A percentile compares a stretch with the other conserved stretches of the same genome.
These are phyloP conservation scores for Sakesphorus luctuosus DNA, from an alignment of 2,113 vertebrate species.

Conservation along the genomic window DNA sequence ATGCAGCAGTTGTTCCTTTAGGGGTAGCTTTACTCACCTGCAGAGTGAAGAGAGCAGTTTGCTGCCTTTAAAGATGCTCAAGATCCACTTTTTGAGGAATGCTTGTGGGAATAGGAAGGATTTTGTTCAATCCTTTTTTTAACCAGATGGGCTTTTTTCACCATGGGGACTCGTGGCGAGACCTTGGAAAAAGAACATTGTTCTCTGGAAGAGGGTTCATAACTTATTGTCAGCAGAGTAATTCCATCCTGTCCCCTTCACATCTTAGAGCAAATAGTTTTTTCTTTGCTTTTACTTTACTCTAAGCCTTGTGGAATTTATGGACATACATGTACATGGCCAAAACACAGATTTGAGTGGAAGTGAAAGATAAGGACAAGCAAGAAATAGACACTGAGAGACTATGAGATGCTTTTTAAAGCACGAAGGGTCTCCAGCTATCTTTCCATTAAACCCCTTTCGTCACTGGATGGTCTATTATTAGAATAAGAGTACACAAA, in stretches of 20 bases:
- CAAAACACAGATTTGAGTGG: neutral
- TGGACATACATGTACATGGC: accelerated
- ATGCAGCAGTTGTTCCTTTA: neutral
- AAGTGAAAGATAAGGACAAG: neutral
- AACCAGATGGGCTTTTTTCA: neutral
- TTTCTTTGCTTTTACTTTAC: neutral
- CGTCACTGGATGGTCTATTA: neutral
- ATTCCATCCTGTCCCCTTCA: neutral
- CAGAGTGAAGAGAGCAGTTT: neutral
- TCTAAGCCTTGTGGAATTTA: neutral
- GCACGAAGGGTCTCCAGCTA: neutral
- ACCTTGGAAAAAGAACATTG: neutral
- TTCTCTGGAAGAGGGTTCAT: neutral
- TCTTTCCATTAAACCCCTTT: neutral
- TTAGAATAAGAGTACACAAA: neutral
- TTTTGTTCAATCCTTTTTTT: neutral
- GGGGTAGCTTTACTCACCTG: neutral
- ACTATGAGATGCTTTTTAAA: neutral
- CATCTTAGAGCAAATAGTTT: neutral
- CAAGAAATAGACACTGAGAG: neutral
- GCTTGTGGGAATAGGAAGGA: neutral
- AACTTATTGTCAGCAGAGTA: neutral
- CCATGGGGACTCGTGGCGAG: neutral
- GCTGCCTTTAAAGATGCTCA: neutral
- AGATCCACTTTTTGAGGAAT: neutral